Evolutionary conservation across 1,140 invertebrate genomes (phyloP), one percentile per base, ranked within the genome.

Genomic region (Oryctes rhinoceros): DNA sequence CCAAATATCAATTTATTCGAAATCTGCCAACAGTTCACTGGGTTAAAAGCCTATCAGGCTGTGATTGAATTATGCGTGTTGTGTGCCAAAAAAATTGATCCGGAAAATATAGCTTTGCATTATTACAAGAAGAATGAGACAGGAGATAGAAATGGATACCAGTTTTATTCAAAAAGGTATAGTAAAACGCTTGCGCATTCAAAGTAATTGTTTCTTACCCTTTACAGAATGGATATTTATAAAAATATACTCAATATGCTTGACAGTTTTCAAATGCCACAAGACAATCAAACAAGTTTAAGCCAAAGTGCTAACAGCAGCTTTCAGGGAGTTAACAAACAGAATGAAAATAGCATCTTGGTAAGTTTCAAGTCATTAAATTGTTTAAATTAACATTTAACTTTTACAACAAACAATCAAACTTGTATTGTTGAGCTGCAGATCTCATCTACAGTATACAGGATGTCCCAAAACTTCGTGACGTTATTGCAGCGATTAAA

Each of bases 41-140:
- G 92, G 9, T 91, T 92, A 75, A 93, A 96, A 30, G 96, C 94
- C 84, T 98, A 96, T 86, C 91, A 93, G 37, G 96, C 96, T 1
- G 94, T 99, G 10, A 93, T 99, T 13, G 96, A 99, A 85, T 88
- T 99, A 4, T 95, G 95, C 85, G 90, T 95, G 0, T 92, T 93
- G 4, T 96, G 95, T 86, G 97, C 96, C 0, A 89, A 92, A 53
- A 96, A 95, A 87, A 89, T 94, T 30, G 98, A 99, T 89, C 95
- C 96, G 0, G 95, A 96, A 80, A 93, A 96, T 82, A 91, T 96
- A 39, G 98, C 96, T 0, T 86, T 96, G 13, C 95, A 97, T 88
- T 98, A 93, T 89, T 98, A 98, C 86, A 93, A 93, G 82, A 96
- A 94, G 94, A 97, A 86, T 95, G 1, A 84, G 88, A 18, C 94